phyloP scores from a whole-genome alignment of 2,113 vertebrate genomes.

The Octodon degus region DNA sequence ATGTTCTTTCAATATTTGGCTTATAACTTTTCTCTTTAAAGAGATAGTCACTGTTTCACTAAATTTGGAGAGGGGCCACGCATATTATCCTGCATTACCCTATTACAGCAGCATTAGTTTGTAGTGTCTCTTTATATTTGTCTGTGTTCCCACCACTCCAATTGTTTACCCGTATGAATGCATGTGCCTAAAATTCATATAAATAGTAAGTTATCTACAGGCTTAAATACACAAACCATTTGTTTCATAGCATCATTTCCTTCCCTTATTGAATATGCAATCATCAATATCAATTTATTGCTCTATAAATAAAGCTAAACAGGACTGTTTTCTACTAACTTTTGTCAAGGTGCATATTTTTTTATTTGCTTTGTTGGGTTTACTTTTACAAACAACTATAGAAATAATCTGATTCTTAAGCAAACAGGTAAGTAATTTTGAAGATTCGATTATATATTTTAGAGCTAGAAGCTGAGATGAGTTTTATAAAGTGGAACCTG shows the following conservation, averaged over 20 bases:
- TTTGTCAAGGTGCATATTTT: not conserved
- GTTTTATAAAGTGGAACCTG: not conserved
- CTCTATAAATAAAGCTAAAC: not conserved
- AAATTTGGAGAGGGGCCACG: not conserved
- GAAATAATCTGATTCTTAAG: not conserved
- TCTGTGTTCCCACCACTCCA: not conserved
- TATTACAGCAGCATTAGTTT: not conserved
- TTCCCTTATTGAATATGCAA: not conserved
- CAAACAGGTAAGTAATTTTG: not conserved
- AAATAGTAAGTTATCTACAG: not conserved
- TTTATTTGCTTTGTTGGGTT: not conserved
- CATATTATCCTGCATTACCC: not conserved
- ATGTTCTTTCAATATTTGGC: not conserved
- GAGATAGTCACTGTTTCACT: not conserved
- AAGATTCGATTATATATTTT: not conserved
- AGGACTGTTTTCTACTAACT: not conserved
- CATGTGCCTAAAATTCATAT: not conserved
- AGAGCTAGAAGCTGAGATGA: not conserved
- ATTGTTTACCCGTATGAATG: not conserved
- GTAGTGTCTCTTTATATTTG: not conserved
- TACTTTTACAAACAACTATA: not conserved
- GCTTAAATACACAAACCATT: not conserved
- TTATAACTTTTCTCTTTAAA: not conserved
- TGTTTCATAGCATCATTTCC: not conserved
- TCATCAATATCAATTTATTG: not conserved